Base-by-base conservation (phyloP, 2,888 invertebrate genomes). In the Pollenia labialis region DNA sequence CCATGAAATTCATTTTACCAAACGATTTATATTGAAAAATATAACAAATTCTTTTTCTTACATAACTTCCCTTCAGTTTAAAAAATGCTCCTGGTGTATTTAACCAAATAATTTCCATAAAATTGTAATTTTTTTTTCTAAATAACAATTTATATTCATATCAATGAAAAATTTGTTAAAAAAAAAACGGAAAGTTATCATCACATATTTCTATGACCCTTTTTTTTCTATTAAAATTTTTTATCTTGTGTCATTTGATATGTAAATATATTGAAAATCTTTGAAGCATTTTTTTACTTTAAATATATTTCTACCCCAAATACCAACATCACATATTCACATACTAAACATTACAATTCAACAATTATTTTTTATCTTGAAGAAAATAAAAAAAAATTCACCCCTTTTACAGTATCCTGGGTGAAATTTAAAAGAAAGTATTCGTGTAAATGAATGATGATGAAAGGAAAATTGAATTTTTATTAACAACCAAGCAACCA, bases 391-490 rank as follows among this genome's bases (percentile, higher is more conserved):
- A 32, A 58, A 68, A 81, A 50, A 40, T 62, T 50, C 69, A 81
- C 76, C 87, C 87, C 81, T 77, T 87, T 83, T 50, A 42, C n/a
- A 11, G 50, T 60, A 42, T 75, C 32, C 16, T 16, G 54, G 40
- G 11, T 18, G 71, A 42, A 48, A 58, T 12, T 1, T n/a, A 7
- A 11, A 10, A 54, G 40, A 11, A 32, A 23, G 46, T 58, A 58
- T 52, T 2, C 18, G 44, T 23, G 10, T 40, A 23, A 64, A 56
- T 66, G 56, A 64, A 76, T 80, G 56, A 75, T 80, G 66, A 75
- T 80, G 66, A 87, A 83, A 86, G 66, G 72, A 84, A 87, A 87
- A 87, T 87, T 84, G 84, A 87, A 84, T 84, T 84, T 87, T 87
- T 77, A 84, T 87, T 77, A 81, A 77, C 76, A 80, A 60, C 60